phyloP scores from a whole-genome alignment of 2,888 invertebrate genomes.

The Tortrix viridana region DNA sequence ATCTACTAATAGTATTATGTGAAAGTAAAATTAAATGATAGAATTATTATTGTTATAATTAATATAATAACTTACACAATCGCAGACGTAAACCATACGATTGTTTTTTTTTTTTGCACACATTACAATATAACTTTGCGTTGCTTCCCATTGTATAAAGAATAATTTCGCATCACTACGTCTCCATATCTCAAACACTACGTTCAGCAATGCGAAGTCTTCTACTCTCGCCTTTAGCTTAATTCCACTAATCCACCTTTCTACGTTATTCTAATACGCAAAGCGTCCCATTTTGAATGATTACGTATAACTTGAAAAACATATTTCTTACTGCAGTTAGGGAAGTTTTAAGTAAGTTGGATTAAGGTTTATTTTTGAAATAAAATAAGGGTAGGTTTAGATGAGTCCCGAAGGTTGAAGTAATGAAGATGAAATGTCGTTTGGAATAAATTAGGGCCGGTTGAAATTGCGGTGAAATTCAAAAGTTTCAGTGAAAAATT shows the following conservation, averaged over 20 bases:
- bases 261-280: constrained; percentile 18
- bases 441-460: constrained; percentile 33
- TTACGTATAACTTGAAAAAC: constrained; percentile 14
- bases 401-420: constrained; percentile 36
- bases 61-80: too few relatives aligned
- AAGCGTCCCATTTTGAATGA: constrained; percentile 32
- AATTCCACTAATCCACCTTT: constrained; percentile 13
- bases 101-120: too few relatives aligned
- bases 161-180: constrained; percentile 32
- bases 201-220: constrained; percentile 49
- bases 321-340: constrained; percentile 5
- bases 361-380: constrained; percentile 12
- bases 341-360: background rate
- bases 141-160: background rate
- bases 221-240: constrained; percentile 43
- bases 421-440: constrained; percentile 38
- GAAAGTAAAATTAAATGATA: too few relatives aligned
- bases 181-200: constrained; percentile 45
- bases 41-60: too few relatives aligned
- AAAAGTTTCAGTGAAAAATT: constrained; percentile 33
- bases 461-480: constrained; percentile 35
- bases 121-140: too few relatives aligned
- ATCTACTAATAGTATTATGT: too few relatives aligned
- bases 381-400: constrained; percentile 15
- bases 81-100: too few relatives aligned